Percentiles rank a stretch among this genome's conserved stretches.
Evolutionary conservation across 2,113 vertebrate species (phyloP).

Genomic region (Montifringilla adamsi): DNA sequence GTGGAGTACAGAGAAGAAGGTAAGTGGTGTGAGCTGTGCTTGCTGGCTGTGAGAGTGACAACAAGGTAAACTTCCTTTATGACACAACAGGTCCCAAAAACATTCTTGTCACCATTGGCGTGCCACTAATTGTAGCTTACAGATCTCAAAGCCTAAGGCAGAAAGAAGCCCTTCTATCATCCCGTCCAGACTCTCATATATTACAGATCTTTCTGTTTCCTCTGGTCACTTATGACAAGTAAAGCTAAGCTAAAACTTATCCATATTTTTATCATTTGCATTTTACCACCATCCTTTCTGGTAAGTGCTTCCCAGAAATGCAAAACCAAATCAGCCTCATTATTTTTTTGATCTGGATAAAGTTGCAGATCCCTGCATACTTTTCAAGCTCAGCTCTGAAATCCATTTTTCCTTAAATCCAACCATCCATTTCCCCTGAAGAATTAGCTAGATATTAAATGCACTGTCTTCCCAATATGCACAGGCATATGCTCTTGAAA

Average conservation of each 20-base stretch:
- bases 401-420: neutral
- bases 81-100: neutral
- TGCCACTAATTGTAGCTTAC: neutral
- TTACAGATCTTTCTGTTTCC: neutral
- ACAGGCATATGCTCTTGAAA: neutral
- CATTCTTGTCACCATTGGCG: neutral
- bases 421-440: neutral
- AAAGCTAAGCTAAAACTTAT: neutral
- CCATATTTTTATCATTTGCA: neutral
- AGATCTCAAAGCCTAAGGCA: neutral
- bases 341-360: neutral
- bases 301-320: neutral
- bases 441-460: neutral
- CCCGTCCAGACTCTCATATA: neutral
- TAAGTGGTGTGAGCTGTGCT: slow-evolving; percentile 32
- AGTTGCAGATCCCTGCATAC: neutral
- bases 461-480: neutral
- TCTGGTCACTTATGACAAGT: neutral
- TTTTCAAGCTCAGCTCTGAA: neutral
- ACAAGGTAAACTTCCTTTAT: neutral
- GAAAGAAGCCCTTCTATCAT: neutral
- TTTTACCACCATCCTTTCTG: neutral
- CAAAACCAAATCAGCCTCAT: neutral
- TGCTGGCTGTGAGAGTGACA: neutral
- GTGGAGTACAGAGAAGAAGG: slow-evolving; percentile 97